phyloP scores from a whole-genome alignment of 2,113 vertebrate species.

The Tachysurus fulvidraco region DNA sequence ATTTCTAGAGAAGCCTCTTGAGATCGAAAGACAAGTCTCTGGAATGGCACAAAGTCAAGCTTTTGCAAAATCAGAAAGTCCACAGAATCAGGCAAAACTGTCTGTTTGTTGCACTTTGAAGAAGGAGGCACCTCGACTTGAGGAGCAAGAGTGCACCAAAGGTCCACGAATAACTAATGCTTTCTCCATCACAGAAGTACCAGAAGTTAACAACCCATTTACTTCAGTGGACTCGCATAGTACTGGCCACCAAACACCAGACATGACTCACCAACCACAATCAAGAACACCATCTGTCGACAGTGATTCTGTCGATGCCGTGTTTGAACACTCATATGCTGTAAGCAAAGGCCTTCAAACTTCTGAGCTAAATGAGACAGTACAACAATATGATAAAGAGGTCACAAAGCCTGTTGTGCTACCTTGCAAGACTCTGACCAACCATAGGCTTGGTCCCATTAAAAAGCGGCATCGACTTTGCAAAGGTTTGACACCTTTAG shows the following conservation, averaged over 20 bases:
- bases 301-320: conserved; percentile 79
- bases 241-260: conserved; percentile 79
- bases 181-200: conserved; percentile 92
- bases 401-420: conserved; percentile 53
- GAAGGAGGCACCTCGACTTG: conserved; percentile 72
- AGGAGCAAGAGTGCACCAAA: conserved; percentile 80
- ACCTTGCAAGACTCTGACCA: conserved; percentile 63
- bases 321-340: conserved; percentile 95
- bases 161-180: conserved; percentile 97
- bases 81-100: conserved; percentile 47
- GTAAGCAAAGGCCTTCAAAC: conserved; percentile 67
- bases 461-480: conserved; percentile 74
- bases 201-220: conserved; percentile 82
- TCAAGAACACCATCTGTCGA: conserved; percentile 68
- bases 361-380: conserved; percentile 60
- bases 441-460: conserved; percentile 69
- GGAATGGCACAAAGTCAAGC: conserved; percentile 37
- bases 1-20: conserved; percentile 86
- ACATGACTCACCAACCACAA: conserved; percentile 67
- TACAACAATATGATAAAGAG: conserved; percentile 58
- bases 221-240: conserved; percentile 82
- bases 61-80: conserved; percentile 48
- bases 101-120: conserved; percentile 57
- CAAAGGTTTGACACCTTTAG: conserved; percentile 52
- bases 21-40: conserved; percentile 61